phyloP scores from a whole-genome alignment of 2,888 invertebrate species.

The Leptopilina myrica region DNA sequence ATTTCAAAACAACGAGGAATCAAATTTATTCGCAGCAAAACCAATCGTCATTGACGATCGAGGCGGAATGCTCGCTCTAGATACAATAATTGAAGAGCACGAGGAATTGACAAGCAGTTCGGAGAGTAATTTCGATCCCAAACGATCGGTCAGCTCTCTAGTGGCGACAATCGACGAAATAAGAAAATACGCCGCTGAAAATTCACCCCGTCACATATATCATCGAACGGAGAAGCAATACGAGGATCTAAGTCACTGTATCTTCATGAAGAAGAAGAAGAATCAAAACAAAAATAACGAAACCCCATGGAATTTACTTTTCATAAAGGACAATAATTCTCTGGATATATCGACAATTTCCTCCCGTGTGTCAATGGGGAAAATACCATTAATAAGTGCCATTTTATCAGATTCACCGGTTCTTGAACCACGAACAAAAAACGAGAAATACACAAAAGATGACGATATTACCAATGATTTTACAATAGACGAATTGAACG shows the following conservation, averaged over 20 bases:
- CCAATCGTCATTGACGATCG: constrained; percentile 79
- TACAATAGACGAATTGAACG: too few relatives aligned
- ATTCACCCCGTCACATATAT: constrained; percentile 80
- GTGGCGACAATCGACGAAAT: constrained; percentile 83
- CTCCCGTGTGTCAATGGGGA: constrained; percentile 61
- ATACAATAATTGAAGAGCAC: constrained; percentile 78
- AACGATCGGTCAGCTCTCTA: constrained; percentile 78
- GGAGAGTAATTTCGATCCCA: constrained; percentile 46
- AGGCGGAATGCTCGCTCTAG: constrained; percentile 78
- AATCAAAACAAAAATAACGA: constrained; percentile 46
- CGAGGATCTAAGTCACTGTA: constrained; percentile 67
- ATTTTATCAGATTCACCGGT: constrained; percentile 70
- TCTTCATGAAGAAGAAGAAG: constrained; percentile 58
- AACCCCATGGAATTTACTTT: constrained; percentile 23
- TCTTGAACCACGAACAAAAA: constrained; percentile 60
- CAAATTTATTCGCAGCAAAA: constrained; percentile 78
- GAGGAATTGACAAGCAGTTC: constrained; percentile 75
- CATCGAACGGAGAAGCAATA: constrained; percentile 79
- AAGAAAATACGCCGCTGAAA: constrained; percentile 79
- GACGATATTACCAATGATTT: constrained; percentile 49
- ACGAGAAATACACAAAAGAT: constrained; percentile 41
- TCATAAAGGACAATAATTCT: constrained; percentile 17
- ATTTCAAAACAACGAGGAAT: constrained; percentile 57
- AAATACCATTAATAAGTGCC: constrained; percentile 68
- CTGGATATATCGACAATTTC: constrained; percentile 58